Evolutionary conservation across 2,888 invertebrate genomes (phyloP), one percentile per base, ranked within the genome.

Genomic region (Cepaea hortensis): DNA sequence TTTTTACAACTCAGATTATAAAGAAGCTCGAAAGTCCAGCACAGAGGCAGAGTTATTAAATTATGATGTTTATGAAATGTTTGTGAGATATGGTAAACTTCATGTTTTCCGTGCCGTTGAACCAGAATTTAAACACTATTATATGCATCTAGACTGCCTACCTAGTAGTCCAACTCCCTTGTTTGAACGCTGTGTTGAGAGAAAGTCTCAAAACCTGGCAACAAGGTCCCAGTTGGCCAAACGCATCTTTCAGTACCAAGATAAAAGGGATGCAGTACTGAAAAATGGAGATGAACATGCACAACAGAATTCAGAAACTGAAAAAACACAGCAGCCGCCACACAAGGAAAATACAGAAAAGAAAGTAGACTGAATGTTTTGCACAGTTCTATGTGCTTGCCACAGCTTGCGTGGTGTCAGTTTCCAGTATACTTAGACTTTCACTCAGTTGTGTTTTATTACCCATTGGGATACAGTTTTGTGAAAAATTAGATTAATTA

Each of bases 101-200:
- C 97, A 97, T 94, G 95, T 96, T 77, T 95, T 97, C 93, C 96
- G 97, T 84, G 97, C 97, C 55, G 96, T 97, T 11, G 98, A 98
- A 93, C 97, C 97, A 81, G 96, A 96, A 90, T 95, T 98, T 75
- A 96, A 96, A 91, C 95, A 96, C 83, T 94, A 94, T 85, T 95
- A 95, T 93, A 91, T 91, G 76, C 90, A 91, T 46, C 88, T 92
- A 13, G 90, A 90, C 4, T 95, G 95, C 88, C 88, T 90, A 23
- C 89, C 91, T 0, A 89, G 75, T 35, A 79, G 90, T 5, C 88
- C 90, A 11, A 87, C 89, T 0, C 86, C 88, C 1, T 88, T 90
- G 48, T 92, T 92, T 85, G 89, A 91, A 46, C 89, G 91, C 13
- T 94, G 94, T 85, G 81, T 91, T 18, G 89, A 90, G 13, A 89